These are phyloP conservation scores for Ditula angustiorana DNA, from an alignment of 2,888 invertebrate genomes.

Conservation along the genomic window DNA sequence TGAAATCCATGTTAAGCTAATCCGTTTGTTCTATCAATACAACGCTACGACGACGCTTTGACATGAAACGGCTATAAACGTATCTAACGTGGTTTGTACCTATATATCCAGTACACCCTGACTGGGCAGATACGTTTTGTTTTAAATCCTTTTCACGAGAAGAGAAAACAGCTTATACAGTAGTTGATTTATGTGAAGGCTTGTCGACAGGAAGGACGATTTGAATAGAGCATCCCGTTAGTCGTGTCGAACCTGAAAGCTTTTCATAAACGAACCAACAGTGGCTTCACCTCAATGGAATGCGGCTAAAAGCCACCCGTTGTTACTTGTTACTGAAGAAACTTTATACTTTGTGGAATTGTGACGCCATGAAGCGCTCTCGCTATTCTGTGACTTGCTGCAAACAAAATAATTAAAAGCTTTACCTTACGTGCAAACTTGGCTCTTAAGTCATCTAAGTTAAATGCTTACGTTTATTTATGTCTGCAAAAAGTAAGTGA, in stretches of 20 bases:
- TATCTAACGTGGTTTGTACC: neutral
- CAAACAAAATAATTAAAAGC: slow-evolving; percentile 40
- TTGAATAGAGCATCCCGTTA: slow-evolving; percentile 77
- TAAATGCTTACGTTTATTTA: neutral
- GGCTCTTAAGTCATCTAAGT: neutral
- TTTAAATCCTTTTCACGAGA: slow-evolving; percentile 57
- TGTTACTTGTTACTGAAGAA: slow-evolving; percentile 62
- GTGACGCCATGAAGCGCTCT: slow-evolving; percentile 39
- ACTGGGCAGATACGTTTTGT: slow-evolving; percentile 44
- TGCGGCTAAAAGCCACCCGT: slow-evolving; percentile 69
- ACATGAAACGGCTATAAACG: slow-evolving; percentile 25
- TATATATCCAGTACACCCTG: slow-evolving; percentile 38
- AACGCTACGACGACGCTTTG: slow-evolving; percentile 27
- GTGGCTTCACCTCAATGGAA: slow-evolving; percentile 67
- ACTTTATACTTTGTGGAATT: slow-evolving; percentile 45
- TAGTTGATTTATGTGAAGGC: slow-evolving; percentile 73
- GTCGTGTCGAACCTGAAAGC: slow-evolving; percentile 77
- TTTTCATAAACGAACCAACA: slow-evolving; percentile 77
- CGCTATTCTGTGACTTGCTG: slow-evolving; percentile 42
- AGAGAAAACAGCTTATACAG: slow-evolving; percentile 73
- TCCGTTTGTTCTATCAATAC: slow-evolving; percentile 39
- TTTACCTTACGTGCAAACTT: slow-evolving; percentile 27
- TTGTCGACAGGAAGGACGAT: slow-evolving; percentile 71
- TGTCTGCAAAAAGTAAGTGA: neutral
- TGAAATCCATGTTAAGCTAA: slow-evolving; percentile 39